These are phyloP conservation scores for Fratercula arctica DNA, from an alignment of 2,797 vertebrate species.

Conservation along the genomic window DNA sequence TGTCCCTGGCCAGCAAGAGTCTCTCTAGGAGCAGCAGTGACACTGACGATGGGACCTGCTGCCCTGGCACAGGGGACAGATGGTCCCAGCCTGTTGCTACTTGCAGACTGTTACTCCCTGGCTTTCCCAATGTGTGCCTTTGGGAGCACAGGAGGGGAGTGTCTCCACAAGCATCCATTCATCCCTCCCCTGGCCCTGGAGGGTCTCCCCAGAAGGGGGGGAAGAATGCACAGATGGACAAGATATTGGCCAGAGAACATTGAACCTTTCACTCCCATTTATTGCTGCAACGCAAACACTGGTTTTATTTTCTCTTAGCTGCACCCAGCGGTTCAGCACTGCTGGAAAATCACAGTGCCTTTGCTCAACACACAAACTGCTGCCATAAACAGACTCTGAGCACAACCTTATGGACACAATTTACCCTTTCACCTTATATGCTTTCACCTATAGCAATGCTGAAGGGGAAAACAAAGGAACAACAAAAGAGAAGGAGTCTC, in stretches of 20 bases:
- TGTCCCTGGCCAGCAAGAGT: not conserved
- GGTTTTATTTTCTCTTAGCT: not conserved
- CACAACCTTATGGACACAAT: not conserved
- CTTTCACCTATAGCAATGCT: not conserved
- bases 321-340: not conserved
- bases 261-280: conserved; percentile 14
- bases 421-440: too few species aligned
- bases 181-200: not conserved
- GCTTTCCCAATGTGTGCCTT: not conserved
- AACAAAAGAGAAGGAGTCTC: not conserved
- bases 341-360: not conserved
- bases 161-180: not conserved
- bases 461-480: not conserved
- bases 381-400: not conserved
- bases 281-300: not conserved
- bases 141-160: not conserved
- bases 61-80: not conserved
- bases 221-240: not conserved
- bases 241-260: not conserved
- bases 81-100: not conserved
- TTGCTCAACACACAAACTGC: not conserved
- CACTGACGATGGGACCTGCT: not conserved
- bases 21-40: not conserved
- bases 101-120: not conserved
- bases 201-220: not conserved